phyloP scores from a whole-genome alignment of 1,140 invertebrate genomes.

The Atopsyche davidsoni region DNA sequence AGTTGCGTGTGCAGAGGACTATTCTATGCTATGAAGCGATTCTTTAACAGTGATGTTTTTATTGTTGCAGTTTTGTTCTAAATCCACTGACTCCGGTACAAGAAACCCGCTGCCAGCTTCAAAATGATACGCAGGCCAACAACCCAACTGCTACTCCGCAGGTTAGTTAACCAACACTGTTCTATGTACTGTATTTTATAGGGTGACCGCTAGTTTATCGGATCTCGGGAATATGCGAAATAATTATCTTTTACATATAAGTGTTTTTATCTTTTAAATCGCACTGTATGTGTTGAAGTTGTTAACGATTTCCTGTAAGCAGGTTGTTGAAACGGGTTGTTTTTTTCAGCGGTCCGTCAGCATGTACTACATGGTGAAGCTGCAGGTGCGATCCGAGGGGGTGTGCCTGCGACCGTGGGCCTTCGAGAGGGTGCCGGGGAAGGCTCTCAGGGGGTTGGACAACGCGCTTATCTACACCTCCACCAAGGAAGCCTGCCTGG shows the following conservation, averaged over 20 bases:
- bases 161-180: conserved; percentile 29
- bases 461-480: conserved; percentile 89
- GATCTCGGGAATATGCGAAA: background rate
- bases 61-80: conserved; percentile 69
- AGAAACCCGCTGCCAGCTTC: conserved; percentile 86
- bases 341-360: conserved; percentile 67
- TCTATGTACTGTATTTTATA: conserved; percentile 9
- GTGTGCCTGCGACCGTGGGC: conserved; percentile 87
- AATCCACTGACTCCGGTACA: conserved; percentile 87
- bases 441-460: conserved; percentile 82
- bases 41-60: no score
- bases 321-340: no score
- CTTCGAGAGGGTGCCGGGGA: conserved; percentile 88
- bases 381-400: conserved; percentile 85
- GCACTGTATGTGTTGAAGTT: background rate
- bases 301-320: no score
- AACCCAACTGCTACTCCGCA: conserved; percentile 78
- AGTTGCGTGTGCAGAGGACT: no score
- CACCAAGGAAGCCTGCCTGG: conserved; percentile 87
- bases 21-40: no score
- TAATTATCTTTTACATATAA: conserved; percentile 1
- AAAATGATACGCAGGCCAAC: conserved; percentile 85
- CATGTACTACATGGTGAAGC: conserved; percentile 93
- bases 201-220: no score
- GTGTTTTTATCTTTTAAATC: background rate